Evolutionary conservation across 1,140 invertebrate genomes (phyloP).

Genomic region (Saxidomus purpurata): DNA sequence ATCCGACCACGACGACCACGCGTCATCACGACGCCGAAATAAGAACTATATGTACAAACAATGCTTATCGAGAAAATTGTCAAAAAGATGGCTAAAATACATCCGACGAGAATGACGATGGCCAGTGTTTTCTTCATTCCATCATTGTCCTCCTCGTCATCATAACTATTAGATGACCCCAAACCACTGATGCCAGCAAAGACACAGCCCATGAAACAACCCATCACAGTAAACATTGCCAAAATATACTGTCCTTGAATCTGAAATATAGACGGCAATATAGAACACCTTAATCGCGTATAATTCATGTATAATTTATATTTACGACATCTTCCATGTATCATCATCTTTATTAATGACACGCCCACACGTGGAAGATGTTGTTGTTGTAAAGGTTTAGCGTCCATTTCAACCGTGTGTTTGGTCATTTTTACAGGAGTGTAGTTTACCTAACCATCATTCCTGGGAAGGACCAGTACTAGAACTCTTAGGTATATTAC

Average conservation of each 20-base stretch:
- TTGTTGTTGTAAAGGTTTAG: too few species aligned
- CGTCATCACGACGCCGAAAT: not conserved
- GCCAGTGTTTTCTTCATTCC: slow-evolving; percentile 9
- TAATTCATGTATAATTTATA: too few species aligned
- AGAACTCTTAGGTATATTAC: too few species aligned
- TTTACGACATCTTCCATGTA: too few species aligned
- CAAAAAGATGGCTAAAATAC: not conserved
- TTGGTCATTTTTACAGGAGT: too few species aligned
- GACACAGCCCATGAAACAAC: slow-evolving; percentile 18
- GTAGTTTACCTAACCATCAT: too few species aligned
- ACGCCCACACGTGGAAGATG: too few species aligned
- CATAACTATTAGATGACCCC: not conserved
- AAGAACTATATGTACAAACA: slow-evolving; percentile 30
- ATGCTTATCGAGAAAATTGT: slow-evolving; percentile 25
- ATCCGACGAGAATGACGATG: not conserved
- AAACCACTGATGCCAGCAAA: not conserved
- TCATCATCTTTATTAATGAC: too few species aligned
- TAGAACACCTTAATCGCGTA: too few species aligned
- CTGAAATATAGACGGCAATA: slow-evolving; percentile 8
- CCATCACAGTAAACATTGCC: slow-evolving; percentile 31
- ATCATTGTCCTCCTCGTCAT: not conserved
- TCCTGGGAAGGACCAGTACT: too few species aligned
- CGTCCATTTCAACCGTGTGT: too few species aligned
- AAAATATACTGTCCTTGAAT: slow-evolving; percentile 25
- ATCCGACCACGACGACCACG: not conserved